These are phyloP conservation scores for Macroteleia sp. DNA, from an alignment of 2,888 invertebrate genomes.

Conservation along the genomic window DNA sequence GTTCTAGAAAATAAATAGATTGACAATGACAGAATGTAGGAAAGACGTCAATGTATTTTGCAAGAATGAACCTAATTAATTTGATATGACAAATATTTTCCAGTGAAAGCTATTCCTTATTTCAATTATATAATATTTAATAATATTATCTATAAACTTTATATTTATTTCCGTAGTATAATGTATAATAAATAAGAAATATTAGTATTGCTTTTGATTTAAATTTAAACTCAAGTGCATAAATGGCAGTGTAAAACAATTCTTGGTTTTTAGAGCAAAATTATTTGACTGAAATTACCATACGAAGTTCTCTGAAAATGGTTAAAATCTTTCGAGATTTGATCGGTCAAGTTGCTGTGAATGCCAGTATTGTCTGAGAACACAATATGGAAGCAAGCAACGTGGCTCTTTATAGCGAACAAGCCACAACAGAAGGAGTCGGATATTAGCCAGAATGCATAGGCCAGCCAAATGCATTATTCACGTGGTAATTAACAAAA, in stretches of 20 bases:
- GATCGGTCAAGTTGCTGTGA: constrained; percentile 42
- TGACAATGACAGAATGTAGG: not conserved
- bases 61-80: no score
- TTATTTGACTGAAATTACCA: no score
- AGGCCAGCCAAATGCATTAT: constrained; percentile 53
- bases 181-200: no score
- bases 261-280: no score
- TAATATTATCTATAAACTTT: no score
- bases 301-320: constrained; percentile 52
- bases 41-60: not conserved
- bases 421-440: constrained; percentile 48
- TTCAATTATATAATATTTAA: no score
- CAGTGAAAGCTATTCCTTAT: no score
- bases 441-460: constrained; percentile 49
- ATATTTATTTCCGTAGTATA: no score
- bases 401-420: constrained; percentile 40
- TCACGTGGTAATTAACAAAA: constrained; percentile 57
- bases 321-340: constrained; percentile 49
- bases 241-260: no score
- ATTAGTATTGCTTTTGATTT: no score
- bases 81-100: no score
- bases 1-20: not conserved
- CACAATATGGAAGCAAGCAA: constrained; percentile 54
- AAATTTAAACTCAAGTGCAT: no score
- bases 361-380: constrained; percentile 49